Evolutionary conservation across 1,140 invertebrate genomes (phyloP).

Genomic region (Drosophila tristis): DNA sequence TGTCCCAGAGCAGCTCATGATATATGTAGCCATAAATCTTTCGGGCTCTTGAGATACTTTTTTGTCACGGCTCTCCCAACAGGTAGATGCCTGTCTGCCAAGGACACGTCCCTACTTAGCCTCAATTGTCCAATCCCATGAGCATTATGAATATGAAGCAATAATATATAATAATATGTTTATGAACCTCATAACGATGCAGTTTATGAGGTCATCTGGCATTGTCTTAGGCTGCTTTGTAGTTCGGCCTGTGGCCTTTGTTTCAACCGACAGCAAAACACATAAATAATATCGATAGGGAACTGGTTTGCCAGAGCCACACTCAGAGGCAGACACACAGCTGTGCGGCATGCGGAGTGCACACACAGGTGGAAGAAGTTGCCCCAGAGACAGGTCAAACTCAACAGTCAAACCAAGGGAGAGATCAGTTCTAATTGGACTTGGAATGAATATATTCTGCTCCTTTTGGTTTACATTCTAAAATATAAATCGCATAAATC

Average conservation of each 20-base stretch:
- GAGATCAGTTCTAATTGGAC: background rate
- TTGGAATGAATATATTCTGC: background rate
- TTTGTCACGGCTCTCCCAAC: no score
- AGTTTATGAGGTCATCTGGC: slow-evolving; percentile 73
- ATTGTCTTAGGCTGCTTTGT: slow-evolving; percentile 24
- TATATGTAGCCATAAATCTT: slow-evolving; percentile 53
- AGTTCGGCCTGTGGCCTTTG: slow-evolving; percentile 42
- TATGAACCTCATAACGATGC: slow-evolving; percentile 74
- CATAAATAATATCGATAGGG: slow-evolving; percentile 43
- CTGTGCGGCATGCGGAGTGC: slow-evolving; percentile 36
- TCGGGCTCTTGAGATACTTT: slow-evolving; percentile 16
- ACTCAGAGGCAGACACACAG: slow-evolving; percentile 20
- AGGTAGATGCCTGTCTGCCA: slow-evolving; percentile 28
- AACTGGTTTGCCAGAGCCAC: slow-evolving; percentile 38
- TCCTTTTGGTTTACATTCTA: background rate
- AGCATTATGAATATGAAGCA: slow-evolving; percentile 73
- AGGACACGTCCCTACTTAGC: slow-evolving; percentile 60
- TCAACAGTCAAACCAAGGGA: background rate
- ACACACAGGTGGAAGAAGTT: slow-evolving; percentile 52
- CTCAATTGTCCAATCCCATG: slow-evolving; percentile 8
- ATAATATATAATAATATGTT: slow-evolving; percentile 71
- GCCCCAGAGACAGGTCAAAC: slow-evolving; percentile 14
- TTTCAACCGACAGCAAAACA: slow-evolving; percentile 25
- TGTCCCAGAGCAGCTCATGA: slow-evolving; percentile 9
- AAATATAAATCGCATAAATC: background rate